phyloP scores from a whole-genome alignment of 2,888 invertebrate species.

The Lysandra bellargus region DNA sequence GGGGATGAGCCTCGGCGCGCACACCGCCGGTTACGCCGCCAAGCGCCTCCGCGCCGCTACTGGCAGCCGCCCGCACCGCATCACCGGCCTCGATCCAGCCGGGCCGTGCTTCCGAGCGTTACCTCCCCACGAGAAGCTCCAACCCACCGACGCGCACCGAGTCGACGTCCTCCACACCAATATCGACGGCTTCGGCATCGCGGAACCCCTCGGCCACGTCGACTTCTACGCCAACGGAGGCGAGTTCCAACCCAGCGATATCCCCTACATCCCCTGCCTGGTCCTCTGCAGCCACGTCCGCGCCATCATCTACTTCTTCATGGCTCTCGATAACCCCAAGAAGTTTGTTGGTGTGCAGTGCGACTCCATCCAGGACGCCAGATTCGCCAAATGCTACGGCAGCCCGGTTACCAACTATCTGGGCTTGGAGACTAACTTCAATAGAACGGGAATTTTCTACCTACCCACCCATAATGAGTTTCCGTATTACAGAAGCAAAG shows the following conservation, averaged over 20 bases:
- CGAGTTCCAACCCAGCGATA: slow-evolving; percentile 66
- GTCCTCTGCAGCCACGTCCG: slow-evolving; percentile 64
- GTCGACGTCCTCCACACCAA: slow-evolving; percentile 70
- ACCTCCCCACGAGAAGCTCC: slow-evolving; percentile 52
- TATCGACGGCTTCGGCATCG: slow-evolving; percentile 73
- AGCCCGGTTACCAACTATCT: slow-evolving; percentile 57
- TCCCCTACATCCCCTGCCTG: slow-evolving; percentile 63
- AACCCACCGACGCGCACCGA: slow-evolving; percentile 52
- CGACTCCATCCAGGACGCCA: slow-evolving; percentile 62
- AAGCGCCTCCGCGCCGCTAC: slow-evolving; percentile 61
- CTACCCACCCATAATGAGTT: slow-evolving; percentile 63
- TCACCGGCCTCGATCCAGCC: slow-evolving; percentile 71
- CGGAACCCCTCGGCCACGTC: slow-evolving; percentile 63
- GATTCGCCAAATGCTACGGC: slow-evolving; percentile 64
- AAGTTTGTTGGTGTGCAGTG: slow-evolving; percentile 65
- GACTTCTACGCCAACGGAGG: slow-evolving; percentile 72
- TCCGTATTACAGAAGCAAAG: slow-evolving; percentile 64
- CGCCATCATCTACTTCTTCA: slow-evolving; percentile 67
- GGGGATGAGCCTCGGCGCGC: slow-evolving; percentile 66
- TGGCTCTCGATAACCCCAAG: slow-evolving; percentile 65
- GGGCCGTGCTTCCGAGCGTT: slow-evolving; percentile 67
- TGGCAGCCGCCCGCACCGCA: slow-evolving; percentile 58
- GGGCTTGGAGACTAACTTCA: slow-evolving; percentile 61
- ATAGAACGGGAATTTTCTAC: slow-evolving; percentile 62
- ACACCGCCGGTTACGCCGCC: slow-evolving; percentile 59